These are phyloP conservation scores for Stichopus horrens DNA, from an alignment of 53 echinoderm and acorn worm genomes.

Conservation along the genomic window DNA sequence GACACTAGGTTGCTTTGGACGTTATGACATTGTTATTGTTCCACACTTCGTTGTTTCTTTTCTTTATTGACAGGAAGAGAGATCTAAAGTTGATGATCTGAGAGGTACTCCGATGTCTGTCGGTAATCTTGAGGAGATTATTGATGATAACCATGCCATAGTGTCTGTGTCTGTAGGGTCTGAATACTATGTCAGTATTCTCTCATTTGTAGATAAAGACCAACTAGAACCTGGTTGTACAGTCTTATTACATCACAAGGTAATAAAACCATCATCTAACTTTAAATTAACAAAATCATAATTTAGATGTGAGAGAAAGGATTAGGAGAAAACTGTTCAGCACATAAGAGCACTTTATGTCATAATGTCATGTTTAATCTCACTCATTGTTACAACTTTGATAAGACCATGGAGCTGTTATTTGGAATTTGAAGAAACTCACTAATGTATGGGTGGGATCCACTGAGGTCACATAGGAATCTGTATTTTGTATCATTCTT, in stretches of 20 bases:
- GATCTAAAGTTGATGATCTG: slow-evolving; percentile 97
- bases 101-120: slow-evolving; percentile 98
- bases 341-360: too few species aligned
- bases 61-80: slow-evolving; percentile 68
- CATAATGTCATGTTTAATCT: too few species aligned
- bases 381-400: too few species aligned
- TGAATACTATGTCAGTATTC: slow-evolving; percentile 96
- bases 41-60: too few species aligned
- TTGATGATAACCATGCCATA: slow-evolving; percentile 98
- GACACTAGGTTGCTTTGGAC: too few species aligned
- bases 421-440: too few species aligned
- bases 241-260: slow-evolving; percentile 95
- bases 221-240: slow-evolving; percentile 97
- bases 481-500: too few species aligned
- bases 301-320: not conserved
- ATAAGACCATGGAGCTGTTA: too few species aligned
- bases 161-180: slow-evolving; percentile 97
- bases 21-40: too few species aligned
- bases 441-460: too few species aligned
- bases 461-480: too few species aligned
- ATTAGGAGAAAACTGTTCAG: too few species aligned
- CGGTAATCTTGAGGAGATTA: slow-evolving; percentile 95
- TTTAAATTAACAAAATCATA: not conserved
- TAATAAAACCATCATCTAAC: not conserved
- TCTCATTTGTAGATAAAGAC: slow-evolving; percentile 98